These are phyloP conservation scores for Spatulosminthurus flaviceps DNA, from an alignment of 2,888 invertebrate species.

Conservation along the genomic window DNA sequence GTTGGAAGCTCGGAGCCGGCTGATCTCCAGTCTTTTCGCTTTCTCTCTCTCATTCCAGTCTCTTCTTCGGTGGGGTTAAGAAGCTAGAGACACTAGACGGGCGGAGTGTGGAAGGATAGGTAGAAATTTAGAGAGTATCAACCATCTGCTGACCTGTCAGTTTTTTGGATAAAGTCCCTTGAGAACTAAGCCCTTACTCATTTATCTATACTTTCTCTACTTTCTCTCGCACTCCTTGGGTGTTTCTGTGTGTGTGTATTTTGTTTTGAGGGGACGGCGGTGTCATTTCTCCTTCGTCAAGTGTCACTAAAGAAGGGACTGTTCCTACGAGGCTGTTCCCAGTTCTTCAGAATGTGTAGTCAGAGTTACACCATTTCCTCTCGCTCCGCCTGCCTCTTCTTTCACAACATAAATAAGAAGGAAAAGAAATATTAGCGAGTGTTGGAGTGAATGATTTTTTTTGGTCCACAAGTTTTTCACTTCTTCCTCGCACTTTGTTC, in stretches of 20 bases:
- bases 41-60: background rate
- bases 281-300: slow-evolving; percentile 25
- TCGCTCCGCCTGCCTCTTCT: slow-evolving; percentile 19
- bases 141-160: slow-evolving; percentile 61
- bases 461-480: background rate
- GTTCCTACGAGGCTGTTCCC: slow-evolving; percentile 1
- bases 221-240: slow-evolving; percentile 14
- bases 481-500: background rate
- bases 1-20: background rate
- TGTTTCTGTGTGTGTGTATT: background rate
- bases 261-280: background rate
- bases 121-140: too few relatives aligned
- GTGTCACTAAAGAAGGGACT: background rate
- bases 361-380: background rate
- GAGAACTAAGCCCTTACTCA: slow-evolving; percentile 57
- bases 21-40: background rate
- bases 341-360: slow-evolving; percentile 2
- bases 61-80: background rate
- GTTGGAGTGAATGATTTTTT: background rate
- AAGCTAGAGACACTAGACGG: too few relatives aligned
- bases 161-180: slow-evolving; percentile 56
- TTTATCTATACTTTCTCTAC: slow-evolving; percentile 39
- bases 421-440: background rate
- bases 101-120: too few relatives aligned
- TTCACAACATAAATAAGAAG: too few relatives aligned